Conservation (phyloP, 2,888 invertebrate genomes). For the Odontothrips loti region DNA sequence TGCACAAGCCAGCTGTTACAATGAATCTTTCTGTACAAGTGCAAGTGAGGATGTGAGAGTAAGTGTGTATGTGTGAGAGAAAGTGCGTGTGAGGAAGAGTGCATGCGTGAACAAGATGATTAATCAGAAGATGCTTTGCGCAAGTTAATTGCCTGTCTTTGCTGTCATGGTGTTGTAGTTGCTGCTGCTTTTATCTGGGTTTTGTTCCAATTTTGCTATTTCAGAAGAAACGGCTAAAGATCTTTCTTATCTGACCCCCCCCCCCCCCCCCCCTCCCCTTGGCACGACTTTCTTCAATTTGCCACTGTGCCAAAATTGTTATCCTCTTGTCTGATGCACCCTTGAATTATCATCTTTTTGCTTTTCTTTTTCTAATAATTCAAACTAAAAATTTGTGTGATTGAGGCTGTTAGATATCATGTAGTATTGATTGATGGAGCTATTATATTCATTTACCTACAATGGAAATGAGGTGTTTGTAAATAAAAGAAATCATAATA, state of each 20-base stretch:
- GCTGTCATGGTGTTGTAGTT: background rate
- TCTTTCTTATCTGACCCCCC: background rate
- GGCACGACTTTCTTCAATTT: background rate
- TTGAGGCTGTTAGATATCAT: constrained; percentile 10
- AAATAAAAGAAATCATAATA: constrained; percentile 9
- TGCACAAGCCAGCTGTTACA: background rate
- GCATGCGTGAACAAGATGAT: background rate
- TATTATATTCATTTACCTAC: constrained; percentile 10
- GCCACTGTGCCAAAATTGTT: constrained; percentile 18
- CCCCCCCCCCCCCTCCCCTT: too few species aligned
- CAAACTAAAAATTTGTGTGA: constrained; percentile 9
- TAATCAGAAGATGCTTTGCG: background rate
- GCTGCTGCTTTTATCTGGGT: background rate
- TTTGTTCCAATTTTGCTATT: background rate
- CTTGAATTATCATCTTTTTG: background rate
- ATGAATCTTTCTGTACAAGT: background rate
- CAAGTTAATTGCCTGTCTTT: background rate
- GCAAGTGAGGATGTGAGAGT: background rate
- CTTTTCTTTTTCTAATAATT: background rate
- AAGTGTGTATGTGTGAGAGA: background rate
- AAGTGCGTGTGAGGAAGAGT: background rate
- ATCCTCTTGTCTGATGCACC: background rate
- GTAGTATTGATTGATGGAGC: background rate
- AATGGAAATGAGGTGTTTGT: constrained; percentile 23
- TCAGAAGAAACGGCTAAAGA: background rate